These are phyloP conservation scores for Allygus modestus DNA, from an alignment of 2,888 invertebrate genomes.

Conservation along the genomic window DNA sequence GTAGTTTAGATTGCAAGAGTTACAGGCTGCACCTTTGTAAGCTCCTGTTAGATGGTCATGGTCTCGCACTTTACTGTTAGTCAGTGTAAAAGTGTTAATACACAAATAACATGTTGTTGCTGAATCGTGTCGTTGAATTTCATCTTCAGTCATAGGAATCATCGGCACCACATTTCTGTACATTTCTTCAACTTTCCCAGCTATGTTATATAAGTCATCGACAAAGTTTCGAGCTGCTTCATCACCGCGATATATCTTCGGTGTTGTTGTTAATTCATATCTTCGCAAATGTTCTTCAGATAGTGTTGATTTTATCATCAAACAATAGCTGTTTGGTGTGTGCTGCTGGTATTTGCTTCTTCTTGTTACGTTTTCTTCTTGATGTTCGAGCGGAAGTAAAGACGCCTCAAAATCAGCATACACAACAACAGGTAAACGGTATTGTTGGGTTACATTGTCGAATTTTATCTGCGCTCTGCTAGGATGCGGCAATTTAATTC, in stretches of 20 bases:
- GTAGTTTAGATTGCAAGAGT: slow-evolving; percentile 39
- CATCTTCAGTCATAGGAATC: background rate
- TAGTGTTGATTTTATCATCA: slow-evolving; percentile 28
- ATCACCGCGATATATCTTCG: slow-evolving; percentile 17
- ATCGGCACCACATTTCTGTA: background rate
- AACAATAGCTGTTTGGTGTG: slow-evolving; percentile 43
- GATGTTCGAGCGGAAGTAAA: background rate
- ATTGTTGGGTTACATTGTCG: slow-evolving; percentile 14
- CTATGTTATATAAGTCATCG: slow-evolving; percentile 42
- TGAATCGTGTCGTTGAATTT: background rate
- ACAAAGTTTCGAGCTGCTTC: slow-evolving; percentile 23
- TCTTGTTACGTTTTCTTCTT: background rate
- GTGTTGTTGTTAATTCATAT: slow-evolving; percentile 2
- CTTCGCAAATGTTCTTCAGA: slow-evolving; percentile 1
- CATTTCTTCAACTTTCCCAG: slow-evolving; percentile 10
- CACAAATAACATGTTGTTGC: slow-evolving; percentile 18
- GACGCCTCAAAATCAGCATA: slow-evolving; percentile 45
- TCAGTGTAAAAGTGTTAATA: background rate
- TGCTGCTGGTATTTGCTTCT: background rate
- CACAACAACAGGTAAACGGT: slow-evolving; percentile 17
- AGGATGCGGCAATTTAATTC: background rate
- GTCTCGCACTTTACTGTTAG: background rate
- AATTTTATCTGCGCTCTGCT: background rate
- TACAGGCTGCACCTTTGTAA: slow-evolving; percentile 24
- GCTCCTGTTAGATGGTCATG: slow-evolving; percentile 13